Percentiles rank a stretch among this genome's conserved stretches.
phyloP scores from a whole-genome alignment of 1,140 invertebrate genomes.

The Aphelinus certus region DNA sequence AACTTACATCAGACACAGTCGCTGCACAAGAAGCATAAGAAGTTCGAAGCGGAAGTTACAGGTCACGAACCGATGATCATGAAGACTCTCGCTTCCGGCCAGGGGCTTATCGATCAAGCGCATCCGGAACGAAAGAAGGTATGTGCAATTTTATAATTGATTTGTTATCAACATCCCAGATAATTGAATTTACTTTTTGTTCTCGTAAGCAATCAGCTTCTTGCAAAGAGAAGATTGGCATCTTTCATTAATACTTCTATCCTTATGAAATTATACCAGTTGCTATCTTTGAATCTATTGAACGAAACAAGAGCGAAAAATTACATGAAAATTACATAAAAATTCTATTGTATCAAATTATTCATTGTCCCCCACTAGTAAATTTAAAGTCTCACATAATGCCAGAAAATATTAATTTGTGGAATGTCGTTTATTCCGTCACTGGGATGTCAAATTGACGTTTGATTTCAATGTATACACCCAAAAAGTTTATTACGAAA shows the following conservation, averaged over 20 bases:
- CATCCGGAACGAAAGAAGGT: slow-evolving; percentile 83
- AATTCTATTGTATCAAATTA: no score
- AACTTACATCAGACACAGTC: slow-evolving; percentile 93
- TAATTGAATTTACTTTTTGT: neutral
- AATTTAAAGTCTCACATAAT: no score
- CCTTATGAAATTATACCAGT: no score
- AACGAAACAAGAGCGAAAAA: no score
- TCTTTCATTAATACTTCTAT: no score
- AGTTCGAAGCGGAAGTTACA: slow-evolving; percentile 85
- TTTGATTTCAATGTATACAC: neutral
- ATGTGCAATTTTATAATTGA: slow-evolving; percentile 8
- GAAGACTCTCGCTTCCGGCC: slow-evolving; percentile 79
- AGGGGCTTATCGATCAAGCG: slow-evolving; percentile 74
- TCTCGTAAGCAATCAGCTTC: no score
- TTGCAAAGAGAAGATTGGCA: no score
- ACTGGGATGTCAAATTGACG: slow-evolving; percentile 1
- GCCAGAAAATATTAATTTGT: no score
- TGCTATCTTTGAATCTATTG: no score
- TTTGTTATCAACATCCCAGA: slow-evolving; percentile 12
- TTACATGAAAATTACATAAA: no score
- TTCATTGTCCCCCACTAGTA: no score
- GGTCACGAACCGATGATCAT: slow-evolving; percentile 86
- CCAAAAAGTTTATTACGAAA: neutral
- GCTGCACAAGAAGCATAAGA: slow-evolving; percentile 92
- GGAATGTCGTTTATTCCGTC: neutral